phyloP scores from a whole-genome alignment of 2,113 vertebrate genomes.

The Candoia aspera region DNA sequence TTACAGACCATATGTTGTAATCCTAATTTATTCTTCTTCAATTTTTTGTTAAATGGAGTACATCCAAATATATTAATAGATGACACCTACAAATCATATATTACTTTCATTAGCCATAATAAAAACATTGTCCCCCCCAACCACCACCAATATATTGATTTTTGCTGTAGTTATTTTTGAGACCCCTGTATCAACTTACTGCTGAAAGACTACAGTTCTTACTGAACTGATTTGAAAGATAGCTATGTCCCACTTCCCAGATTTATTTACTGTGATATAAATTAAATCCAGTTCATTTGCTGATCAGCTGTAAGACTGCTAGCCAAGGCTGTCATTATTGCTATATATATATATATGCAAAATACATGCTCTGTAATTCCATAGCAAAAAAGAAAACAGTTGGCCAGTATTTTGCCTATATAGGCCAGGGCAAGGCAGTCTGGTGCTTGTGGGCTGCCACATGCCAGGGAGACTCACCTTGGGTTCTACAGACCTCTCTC shows the following conservation, averaged over 20 bases:
- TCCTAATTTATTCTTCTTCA: neutral
- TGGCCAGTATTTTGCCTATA: neutral
- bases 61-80: neutral
- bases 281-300: neutral
- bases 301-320: neutral
- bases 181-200: neutral
- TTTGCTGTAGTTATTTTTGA: neutral
- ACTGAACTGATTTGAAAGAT: neutral
- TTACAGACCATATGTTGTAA: neutral
- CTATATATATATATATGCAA: neutral
- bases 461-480: neutral
- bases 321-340: neutral
- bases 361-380: neutral
- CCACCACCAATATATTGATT: neutral
- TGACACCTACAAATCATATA: neutral
- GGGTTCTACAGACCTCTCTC: neutral
- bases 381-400: neutral
- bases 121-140: neutral
- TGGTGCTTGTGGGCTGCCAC: neutral
- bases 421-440: neutral
- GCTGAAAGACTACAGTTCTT: neutral
- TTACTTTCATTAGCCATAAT: neutral
- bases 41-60: neutral
- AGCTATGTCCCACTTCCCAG: neutral
- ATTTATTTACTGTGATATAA: neutral